A percentile compares a stretch with the other conserved stretches of the same genome.
Conservation (phyloP, 2,888 invertebrate species). For the Nomada flava region DNA sequence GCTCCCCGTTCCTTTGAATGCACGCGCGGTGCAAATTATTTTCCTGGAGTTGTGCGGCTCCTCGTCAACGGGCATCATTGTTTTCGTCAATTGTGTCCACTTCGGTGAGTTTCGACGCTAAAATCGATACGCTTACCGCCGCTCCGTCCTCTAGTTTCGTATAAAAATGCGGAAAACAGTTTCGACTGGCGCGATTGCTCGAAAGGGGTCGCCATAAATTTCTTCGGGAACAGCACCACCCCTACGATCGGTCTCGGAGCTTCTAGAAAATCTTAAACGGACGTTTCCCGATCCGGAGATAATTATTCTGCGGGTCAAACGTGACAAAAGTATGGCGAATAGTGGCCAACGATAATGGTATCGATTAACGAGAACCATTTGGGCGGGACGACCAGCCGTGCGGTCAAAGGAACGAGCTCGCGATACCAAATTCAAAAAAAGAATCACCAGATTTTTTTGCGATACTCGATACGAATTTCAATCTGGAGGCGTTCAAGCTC, state of each 20-base stretch:
- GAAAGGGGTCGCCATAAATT: too few species aligned
- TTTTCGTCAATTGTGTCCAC: too few species aligned
- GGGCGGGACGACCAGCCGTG: too few species aligned
- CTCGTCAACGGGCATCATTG: too few species aligned
- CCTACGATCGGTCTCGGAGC: neutral
- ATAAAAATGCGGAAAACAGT: neutral
- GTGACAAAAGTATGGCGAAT: neutral
- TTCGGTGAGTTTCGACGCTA: too few species aligned
- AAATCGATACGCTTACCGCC: too few species aligned
- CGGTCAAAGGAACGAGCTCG: neutral
- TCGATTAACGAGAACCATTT: neutral
- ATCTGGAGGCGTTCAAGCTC: neutral
- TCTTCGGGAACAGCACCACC: neutral
- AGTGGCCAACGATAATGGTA: neutral
- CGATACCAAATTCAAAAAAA: neutral
- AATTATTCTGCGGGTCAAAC: neutral
- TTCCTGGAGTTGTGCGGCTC: too few species aligned
- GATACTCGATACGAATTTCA: too few species aligned
- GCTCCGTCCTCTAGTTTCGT: too few species aligned
- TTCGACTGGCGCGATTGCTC: neutral
- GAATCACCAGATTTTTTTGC: too few species aligned
- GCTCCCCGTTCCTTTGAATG: neutral
- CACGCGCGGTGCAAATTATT: too few species aligned
- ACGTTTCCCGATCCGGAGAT: constrained; percentile 3
- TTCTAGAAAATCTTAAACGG: constrained; percentile 7